Evolutionary conservation across 2,797 vertebrate genomes (phyloP).

Genomic region (Pseudomugil tenellus): DNA sequence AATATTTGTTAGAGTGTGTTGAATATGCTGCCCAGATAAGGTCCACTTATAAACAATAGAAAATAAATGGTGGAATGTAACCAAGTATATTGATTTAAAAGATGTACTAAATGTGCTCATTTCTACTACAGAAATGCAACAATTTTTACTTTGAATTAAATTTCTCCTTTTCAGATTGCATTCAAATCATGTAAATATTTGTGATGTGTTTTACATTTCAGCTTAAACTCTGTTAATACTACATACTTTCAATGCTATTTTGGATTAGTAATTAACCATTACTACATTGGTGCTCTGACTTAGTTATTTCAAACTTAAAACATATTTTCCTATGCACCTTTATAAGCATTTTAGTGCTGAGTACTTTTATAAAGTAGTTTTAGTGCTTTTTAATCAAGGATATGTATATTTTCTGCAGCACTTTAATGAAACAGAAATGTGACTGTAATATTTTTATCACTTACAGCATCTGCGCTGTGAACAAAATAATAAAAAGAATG

Average conservation of each 20-base stretch:
- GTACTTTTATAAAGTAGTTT: neutral
- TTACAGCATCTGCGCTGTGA: neutral
- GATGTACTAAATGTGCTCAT: neutral
- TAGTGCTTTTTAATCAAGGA: neutral
- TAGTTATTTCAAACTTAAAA: too few species aligned
- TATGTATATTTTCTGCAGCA: neutral
- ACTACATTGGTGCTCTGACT: neutral
- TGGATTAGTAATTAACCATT: neutral
- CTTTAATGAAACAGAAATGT: neutral
- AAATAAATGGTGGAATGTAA: neutral
- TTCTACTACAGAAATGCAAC: neutral
- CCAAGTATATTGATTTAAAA: neutral
- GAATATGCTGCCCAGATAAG: neutral
- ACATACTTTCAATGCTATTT: neutral
- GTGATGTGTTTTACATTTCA: too few species aligned
- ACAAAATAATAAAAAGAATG: slow-evolving; percentile 7
- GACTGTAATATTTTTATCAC: neutral
- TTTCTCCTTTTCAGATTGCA: too few species aligned
- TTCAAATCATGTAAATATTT: too few species aligned
- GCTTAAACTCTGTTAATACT: neutral
- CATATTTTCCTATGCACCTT: neutral
- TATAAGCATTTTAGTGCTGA: neutral
- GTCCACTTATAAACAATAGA: neutral
- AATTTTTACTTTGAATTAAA: too few species aligned
- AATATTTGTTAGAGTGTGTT: neutral